Conservation (phyloP, 2,888 invertebrate species). For the Nephrotoma flavescens region DNA sequence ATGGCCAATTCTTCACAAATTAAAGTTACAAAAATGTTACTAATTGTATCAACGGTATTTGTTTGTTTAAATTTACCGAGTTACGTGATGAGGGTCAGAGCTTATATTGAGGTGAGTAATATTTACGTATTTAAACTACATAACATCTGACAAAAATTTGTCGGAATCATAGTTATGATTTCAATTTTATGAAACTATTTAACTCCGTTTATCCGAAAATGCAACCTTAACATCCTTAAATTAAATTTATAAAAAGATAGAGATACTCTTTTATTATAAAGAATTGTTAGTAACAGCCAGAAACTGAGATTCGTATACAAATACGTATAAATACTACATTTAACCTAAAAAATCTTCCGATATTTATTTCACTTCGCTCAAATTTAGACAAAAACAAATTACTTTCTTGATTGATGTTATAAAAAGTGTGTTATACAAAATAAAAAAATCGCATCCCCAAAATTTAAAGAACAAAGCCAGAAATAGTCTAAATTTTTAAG, state of each 20-base stretch:
- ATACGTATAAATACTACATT: no score
- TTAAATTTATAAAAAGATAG: no score
- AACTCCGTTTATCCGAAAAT: no score
- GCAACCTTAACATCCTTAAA: no score
- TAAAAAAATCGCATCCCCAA: not conserved
- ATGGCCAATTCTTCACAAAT: constrained; percentile 40
- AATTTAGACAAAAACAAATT: not conserved
- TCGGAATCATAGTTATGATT: no score
- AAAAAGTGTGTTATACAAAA: not conserved
- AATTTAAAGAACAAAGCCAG: not conserved
- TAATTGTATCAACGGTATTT: constrained; percentile 67
- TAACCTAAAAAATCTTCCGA: no score
- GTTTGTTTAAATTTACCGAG: constrained; percentile 64
- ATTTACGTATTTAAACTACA: no score
- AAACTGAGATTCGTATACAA: no score
- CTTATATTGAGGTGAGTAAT: constrained; percentile 40
- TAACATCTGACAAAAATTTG: no score
- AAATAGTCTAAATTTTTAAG: not conserved
- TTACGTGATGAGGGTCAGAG: constrained; percentile 51
- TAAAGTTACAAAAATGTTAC: constrained; percentile 66
- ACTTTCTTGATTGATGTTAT: not conserved
- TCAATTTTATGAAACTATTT: no score
- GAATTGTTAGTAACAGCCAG: no score
- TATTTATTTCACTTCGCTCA: not conserved
- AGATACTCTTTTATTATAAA: no score